These are phyloP conservation scores for Aproaerema taeniolella DNA, from an alignment of 2,888 invertebrate species.

Conservation along the genomic window DNA sequence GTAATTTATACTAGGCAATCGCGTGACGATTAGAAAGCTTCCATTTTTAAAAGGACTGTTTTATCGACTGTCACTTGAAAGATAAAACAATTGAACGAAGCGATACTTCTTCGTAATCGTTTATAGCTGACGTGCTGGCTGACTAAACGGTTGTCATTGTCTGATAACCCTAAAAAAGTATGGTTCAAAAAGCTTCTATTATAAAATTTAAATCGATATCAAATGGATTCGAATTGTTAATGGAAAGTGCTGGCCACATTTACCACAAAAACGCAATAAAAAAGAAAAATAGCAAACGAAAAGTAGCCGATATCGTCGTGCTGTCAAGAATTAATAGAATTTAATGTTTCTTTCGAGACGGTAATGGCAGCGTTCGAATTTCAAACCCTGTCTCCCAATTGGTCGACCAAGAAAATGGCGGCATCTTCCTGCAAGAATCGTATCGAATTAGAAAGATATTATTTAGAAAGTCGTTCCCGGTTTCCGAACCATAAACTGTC, in stretches of 20 bases:
- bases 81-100: conserved; percentile 22
- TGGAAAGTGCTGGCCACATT: too few species aligned
- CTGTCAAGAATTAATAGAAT: too few species aligned
- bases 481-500: conserved; percentile 74
- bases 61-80: conserved; percentile 53
- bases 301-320: too few species aligned
- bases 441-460: conserved; percentile 57
- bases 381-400: conserved; percentile 6
- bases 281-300: too few species aligned
- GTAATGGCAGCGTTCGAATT: conserved; percentile 10
- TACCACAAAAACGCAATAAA: too few species aligned
- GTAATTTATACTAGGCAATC: conserved; percentile 31
- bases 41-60: conserved; percentile 57
- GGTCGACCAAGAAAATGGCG: conserved; percentile 27
- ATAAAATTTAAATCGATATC: neutral
- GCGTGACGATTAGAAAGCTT: conserved; percentile 62
- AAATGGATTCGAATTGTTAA: too few species aligned
- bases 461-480: conserved; percentile 57
- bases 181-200: neutral
- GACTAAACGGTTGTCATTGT: conserved; percentile 15
- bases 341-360: conserved; percentile 7
- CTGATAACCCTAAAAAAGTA: conserved; percentile 9
- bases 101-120: conserved; percentile 21
- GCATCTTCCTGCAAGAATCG: conserved; percentile 13
- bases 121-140: conserved; percentile 18